Evolutionary conservation across 2,113 vertebrate genomes (phyloP).

Genomic region (Notechis scutatus): DNA sequence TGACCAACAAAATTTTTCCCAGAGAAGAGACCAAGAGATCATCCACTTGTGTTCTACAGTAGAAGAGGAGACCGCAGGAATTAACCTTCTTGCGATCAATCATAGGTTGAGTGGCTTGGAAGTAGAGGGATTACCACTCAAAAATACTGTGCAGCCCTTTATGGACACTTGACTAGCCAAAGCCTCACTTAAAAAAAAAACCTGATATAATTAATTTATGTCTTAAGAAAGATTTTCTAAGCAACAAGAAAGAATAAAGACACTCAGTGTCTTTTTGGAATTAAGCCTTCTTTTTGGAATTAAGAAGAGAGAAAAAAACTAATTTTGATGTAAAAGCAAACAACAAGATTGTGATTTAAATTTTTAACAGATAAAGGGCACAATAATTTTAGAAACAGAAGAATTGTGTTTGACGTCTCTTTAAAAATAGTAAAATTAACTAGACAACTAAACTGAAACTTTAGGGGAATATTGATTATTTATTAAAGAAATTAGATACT

Average conservation of each 20-base stretch:
- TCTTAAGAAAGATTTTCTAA: neutral
- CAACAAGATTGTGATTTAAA: neutral
- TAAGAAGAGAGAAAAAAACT: neutral
- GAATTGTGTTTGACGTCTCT: neutral
- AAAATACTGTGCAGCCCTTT: neutral
- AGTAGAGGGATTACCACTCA: neutral
- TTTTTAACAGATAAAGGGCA: neutral
- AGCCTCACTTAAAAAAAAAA: neutral
- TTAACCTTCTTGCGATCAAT: neutral
- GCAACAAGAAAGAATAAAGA: neutral
- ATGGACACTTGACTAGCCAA: neutral
- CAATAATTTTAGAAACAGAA: neutral
- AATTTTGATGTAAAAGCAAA: neutral
- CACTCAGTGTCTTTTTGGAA: neutral
- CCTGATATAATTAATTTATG: neutral
- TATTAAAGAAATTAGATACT: neutral
- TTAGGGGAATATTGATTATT: neutral
- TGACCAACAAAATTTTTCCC: neutral
- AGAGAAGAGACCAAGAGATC: neutral
- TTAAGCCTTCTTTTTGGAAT: neutral
- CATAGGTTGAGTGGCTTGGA: neutral
- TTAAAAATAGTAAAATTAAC: neutral
- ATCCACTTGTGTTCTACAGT: neutral
- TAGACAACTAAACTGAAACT: neutral
- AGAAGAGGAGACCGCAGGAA: neutral